These are phyloP conservation scores for Vipera ursinii DNA, from an alignment of 2,797 vertebrate genomes.

Conservation along the genomic window DNA sequence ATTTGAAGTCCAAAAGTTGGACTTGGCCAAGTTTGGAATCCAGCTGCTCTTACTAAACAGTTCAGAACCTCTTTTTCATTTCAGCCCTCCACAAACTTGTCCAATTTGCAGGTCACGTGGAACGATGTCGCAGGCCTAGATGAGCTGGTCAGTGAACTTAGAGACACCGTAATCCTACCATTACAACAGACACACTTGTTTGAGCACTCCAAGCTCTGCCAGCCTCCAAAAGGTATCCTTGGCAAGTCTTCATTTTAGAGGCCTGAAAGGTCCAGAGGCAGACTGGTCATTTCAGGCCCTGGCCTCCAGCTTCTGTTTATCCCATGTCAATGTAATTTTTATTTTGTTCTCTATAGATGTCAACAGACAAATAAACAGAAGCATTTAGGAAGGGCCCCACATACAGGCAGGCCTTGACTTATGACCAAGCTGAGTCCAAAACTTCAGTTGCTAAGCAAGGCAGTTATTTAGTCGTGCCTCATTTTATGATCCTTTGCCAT, in stretches of 20 bases:
- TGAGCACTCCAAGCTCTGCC: slow-evolving; percentile 33
- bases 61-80: not conserved
- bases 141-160: slow-evolving; percentile 27
- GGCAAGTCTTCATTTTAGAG: not conserved
- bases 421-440: not conserved
- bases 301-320: not conserved
- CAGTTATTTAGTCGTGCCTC: not conserved
- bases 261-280: not conserved
- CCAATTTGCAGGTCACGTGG: slow-evolving; percentile 75
- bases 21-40: not conserved
- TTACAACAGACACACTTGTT: slow-evolving; percentile 36
- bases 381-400: not conserved
- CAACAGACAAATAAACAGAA: not conserved
- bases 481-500: not conserved
- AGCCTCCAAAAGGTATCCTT: slow-evolving; percentile 29
- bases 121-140: slow-evolving; percentile 65
- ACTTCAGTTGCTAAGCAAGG: not conserved
- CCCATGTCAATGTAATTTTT: not conserved
- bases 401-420: not conserved
- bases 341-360: not conserved
- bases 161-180: slow-evolving; percentile 33
- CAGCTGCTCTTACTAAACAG: not conserved
- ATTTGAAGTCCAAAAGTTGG: not conserved
- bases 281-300: not conserved
- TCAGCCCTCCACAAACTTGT: not conserved